These are phyloP conservation scores for Emydura subglobosa DNA, from an alignment of 2,113 vertebrate genomes.

Conservation along the genomic window DNA sequence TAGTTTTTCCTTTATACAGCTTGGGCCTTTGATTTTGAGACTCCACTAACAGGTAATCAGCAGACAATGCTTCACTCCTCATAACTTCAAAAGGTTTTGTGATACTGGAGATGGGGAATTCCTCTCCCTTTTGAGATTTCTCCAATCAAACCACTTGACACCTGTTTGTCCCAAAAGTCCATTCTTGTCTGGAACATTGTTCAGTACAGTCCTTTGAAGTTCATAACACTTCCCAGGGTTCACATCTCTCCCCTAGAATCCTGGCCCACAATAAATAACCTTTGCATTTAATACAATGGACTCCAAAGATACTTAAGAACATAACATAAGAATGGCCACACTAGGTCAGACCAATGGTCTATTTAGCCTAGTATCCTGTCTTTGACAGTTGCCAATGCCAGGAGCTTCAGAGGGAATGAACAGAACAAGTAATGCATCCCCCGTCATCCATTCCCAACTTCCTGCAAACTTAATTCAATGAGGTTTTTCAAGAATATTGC, in stretches of 20 bases:
- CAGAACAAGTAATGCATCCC: no score
- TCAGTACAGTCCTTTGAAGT: neutral
- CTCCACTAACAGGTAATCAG: neutral
- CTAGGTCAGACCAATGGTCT: no score
- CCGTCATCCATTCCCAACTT: no score
- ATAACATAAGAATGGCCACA: no score
- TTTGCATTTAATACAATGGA: neutral
- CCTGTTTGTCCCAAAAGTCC: neutral
- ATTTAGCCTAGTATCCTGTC: no score
- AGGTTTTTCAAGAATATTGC: no score
- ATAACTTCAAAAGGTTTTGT: neutral
- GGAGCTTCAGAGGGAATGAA: no score
- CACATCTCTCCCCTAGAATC: neutral
- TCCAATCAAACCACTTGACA: neutral
- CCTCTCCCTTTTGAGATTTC: neutral
- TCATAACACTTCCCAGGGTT: neutral
- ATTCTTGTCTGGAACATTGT: neutral
- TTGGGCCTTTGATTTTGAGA: neutral
- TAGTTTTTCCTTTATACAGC: neutral
- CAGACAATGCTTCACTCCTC: neutral
- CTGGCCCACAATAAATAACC: neutral
- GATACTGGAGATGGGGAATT: neutral
- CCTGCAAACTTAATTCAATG: no score
- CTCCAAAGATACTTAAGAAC: neutral
- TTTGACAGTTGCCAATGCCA: no score